Base-by-base conservation (phyloP, 2,113 vertebrate genomes). In the Halichoeres trimaculatus region DNA sequence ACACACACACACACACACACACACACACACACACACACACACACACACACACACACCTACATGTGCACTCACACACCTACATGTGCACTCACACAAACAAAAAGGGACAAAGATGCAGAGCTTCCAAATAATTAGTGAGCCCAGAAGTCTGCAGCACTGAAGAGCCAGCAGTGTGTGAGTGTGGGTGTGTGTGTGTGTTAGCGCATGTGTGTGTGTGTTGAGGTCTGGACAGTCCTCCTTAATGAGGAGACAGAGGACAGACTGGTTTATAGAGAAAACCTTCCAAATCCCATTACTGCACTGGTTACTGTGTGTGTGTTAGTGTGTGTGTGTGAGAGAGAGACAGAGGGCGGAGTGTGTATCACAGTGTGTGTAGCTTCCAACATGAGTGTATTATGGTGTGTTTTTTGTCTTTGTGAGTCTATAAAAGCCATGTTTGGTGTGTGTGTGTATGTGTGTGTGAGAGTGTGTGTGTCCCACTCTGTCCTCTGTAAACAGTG, bases 261-360 rank as follows among this genome's bases (percentile, higher is more conserved):
- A 84, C 85, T 90, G 84, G 83, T 88, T 89, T 84, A 88, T 59
- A 80, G 80, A 83, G 75, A 87, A 85, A 89, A 85, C 77, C 78
- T 81, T 78, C 85, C 82, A 91, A 90, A 91, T 88, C 85, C 90
- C 87, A 91, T 92, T 90, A 92, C 76, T 67, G 60, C 84, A 75
- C 81, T 87, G 74, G 87, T 90, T 85, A 64, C 67, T 65, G 86
- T 75, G 78, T 80, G 75, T 86, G 78, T 64, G 67, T 50, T 55
- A 38, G 56, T 41, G 48, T 16, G 30, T 30, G 26, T 38, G 8
- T 13, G 45, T 59, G 48, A 47, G 45, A 45, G 16, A 19, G 17
- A 47, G 45, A 45, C 1, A 19, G 17, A 5, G 9, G 45, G 45
- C 14, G 17, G 45, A 48, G 79, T 55, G 53, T 55, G 26, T 55